Conservation (phyloP, 2,797 vertebrate genomes). For the Graptemys geographica region DNA sequence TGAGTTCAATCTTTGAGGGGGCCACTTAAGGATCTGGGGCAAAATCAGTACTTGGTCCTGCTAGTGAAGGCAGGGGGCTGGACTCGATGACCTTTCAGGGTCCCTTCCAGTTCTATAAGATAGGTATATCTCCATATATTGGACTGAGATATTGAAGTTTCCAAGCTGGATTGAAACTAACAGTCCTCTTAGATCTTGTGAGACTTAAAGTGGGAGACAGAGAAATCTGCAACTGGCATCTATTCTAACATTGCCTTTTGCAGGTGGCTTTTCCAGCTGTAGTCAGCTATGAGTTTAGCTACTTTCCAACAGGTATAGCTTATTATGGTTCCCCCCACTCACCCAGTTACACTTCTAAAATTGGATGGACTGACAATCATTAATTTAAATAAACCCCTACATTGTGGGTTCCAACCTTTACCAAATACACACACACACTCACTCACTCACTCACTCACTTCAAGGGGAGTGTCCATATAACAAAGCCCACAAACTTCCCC, state of each 20-base stretch:
- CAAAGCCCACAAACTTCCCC: not conserved
- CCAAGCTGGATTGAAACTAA: not conserved
- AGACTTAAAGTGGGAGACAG: not conserved
- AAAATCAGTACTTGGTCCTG: too few species aligned
- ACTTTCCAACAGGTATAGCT: not conserved
- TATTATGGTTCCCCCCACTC: not conserved
- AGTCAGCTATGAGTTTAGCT: not conserved
- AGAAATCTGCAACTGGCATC: not conserved
- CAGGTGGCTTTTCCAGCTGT: not conserved
- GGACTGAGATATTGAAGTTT: not conserved
- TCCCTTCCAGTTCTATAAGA: too few species aligned
- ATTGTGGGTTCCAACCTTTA: not conserved
- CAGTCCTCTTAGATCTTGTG: not conserved
- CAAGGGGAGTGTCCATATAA: not conserved
- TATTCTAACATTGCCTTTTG: not conserved
- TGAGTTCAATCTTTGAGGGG: too few species aligned
- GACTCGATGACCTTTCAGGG: too few species aligned
- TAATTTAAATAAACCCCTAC: not conserved
- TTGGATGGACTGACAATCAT: not conserved
- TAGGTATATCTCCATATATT: too few species aligned
- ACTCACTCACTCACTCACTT: not conserved
- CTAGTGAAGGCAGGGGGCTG: too few species aligned
- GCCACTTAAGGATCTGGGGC: too few species aligned
- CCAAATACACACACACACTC: not conserved
- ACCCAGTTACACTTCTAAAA: not conserved